Conservation (phyloP, 2,113 vertebrate genomes). For the Chloropsis cyanopogon region DNA sequence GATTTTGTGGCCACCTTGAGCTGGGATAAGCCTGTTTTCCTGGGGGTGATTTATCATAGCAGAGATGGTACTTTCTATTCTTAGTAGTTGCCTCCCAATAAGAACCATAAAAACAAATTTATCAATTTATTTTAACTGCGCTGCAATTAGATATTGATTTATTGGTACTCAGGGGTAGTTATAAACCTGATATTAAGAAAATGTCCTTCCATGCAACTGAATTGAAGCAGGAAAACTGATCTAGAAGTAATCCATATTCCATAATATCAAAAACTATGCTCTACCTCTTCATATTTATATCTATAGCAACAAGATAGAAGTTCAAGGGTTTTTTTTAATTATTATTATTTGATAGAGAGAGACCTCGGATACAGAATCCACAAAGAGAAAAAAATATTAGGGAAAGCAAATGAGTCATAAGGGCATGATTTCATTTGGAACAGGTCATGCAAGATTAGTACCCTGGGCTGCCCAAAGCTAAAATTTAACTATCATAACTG, state of each 20-base stretch:
- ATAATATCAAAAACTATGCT: neutral
- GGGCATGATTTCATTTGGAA: constrained; percentile 13
- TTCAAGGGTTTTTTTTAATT: neutral
- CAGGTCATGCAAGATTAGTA: neutral
- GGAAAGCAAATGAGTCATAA: constrained; percentile 25
- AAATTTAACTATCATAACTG: constrained; percentile 44
- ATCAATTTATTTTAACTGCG: neutral
- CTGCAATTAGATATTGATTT: neutral
- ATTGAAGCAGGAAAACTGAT: neutral
- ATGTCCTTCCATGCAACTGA: neutral
- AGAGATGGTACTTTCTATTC: neutral
- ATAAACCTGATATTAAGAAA: neutral
- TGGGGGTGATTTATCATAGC: neutral
- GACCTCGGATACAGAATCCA: neutral
- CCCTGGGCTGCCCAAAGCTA: neutral
- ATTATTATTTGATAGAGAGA: neutral
- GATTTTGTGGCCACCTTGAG: neutral
- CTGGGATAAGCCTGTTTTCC: neutral
- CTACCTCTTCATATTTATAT: neutral
- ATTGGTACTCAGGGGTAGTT: neutral
- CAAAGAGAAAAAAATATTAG: neutral
- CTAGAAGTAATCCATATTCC: neutral
- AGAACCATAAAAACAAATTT: neutral
- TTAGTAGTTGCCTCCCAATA: neutral
- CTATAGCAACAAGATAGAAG: neutral